Base-by-base conservation (phyloP, 2,888 invertebrate genomes). In the Zelleria hepariella region DNA sequence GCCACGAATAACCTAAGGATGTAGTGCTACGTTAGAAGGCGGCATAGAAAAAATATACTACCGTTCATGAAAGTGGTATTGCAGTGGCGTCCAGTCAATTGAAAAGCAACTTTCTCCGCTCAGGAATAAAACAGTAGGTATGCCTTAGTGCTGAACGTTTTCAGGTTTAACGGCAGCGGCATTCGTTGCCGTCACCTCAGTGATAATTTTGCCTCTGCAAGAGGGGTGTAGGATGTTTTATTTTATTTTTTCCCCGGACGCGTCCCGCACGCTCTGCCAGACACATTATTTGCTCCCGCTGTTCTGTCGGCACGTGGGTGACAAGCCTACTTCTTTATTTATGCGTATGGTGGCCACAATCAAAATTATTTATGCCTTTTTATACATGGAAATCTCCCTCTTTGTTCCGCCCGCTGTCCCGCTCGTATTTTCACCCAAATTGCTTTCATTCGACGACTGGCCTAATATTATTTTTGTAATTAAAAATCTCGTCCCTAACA, bases 401-500 rank as follows among this genome's bases (percentile, higher is more conserved):
- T 82, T 82, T 82, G 81, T 82, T 74, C 77, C 66, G 63, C 64
- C 60, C 60, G 63, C 67, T 64, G 67, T 32, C 62, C 63, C 65
- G 66, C 64, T 65, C 70, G 66, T 68, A 67, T 72, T 74, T 73
- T 69, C 70, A 42, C 59, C 78, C 73, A 76, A 81, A 84, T 80
- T 77, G 82, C 78, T 80, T 82, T 81, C 75, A 82, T 82, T 78
- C 75, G 79, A 72, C 78, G 73, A 72, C 72, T 74, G 80, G 82
- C 82, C 84, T 83, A 82, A 85, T 85, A 82, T 77, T 84, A 83
- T 82, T 82, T 80, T 77, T 80, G 84, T 85, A 85, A 86, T 86
- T 86, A 85, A 86, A 42, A 86, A 82, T 75, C 76, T 77, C 77
- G 72, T 74, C 71, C 72, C 64, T 71, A 74, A 76, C 73, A 70